Evolutionary conservation across 2,797 vertebrate species (phyloP), one percentile per base, ranked within the genome.

Genomic region (Neoniphon sammara): DNA sequence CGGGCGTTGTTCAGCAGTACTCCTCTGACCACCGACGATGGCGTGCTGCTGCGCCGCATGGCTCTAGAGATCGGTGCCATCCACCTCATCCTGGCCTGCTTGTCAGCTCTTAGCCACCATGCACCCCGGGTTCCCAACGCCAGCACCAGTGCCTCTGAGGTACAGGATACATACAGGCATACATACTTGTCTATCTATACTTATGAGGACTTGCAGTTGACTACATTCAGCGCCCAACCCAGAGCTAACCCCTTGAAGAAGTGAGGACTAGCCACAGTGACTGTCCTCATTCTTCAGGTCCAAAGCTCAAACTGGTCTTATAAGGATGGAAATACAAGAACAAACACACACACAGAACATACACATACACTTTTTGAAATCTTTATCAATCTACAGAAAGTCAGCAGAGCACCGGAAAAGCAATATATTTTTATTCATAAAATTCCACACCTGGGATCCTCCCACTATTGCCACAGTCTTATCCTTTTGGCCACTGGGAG

Each of bases 81-180:
- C 57, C 98, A 99, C 84, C 97, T 99, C 14, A 98, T 99, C 85
- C 94, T 99, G 78, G 97, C 97, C 66, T 99, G 98, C 71, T 93
- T 99, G 21, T 99, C 97, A 2, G 98, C 97, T 50, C 95, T 99
- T 47, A 99, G 97, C 87, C 98, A 99, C 84, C 98, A 99, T 0
- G 97, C 97, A 0, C 97, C 98, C 0, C 93, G 97, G 58, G 96
- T 98, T 75, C 96, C 97, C 87, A 97, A 91, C 54, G 94, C 96
- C 2, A 95, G 72, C 76, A 87, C 93, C 87, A 97, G 80, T 80
- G 96, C 96, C 60, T 88, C 95, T 4, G 98, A 99, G 96, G 98
- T 99, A 82, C n/a, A 77, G 89, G 34, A 18, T 7, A 4, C 63
- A 27, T 27, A 55, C 23, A 1, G 4, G 5, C 50, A n/a, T 57